These are phyloP conservation scores for Leptinotarsa haldemani DNA, from an alignment of 2,888 invertebrate genomes.

Conservation along the genomic window DNA sequence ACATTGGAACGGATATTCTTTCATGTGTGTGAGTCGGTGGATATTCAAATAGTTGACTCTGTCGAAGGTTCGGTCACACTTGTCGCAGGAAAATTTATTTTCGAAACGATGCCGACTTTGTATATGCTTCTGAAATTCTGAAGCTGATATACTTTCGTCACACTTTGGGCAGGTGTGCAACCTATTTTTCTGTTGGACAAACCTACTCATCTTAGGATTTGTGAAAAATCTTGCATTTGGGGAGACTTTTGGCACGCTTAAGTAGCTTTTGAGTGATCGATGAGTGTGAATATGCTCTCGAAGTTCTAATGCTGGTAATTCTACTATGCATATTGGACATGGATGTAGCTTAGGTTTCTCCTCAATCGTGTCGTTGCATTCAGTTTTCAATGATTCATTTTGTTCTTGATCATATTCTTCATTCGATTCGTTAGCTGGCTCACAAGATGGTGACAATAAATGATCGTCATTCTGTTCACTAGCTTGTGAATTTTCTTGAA, in stretches of 20 bases:
- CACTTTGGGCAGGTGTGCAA: conserved; percentile 56
- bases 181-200: conserved; percentile 49
- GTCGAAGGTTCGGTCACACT: conserved; percentile 56
- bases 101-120: conserved; percentile 51
- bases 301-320: conserved; percentile 53
- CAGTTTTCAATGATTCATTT: background rate
- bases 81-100: conserved; percentile 55
- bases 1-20: conserved; percentile 58
- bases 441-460: background rate
- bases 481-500: background rate
- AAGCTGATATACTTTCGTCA: conserved; percentile 47
- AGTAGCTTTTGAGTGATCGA: conserved; percentile 56
- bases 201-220: conserved; percentile 20
- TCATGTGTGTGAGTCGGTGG: conserved; percentile 56
- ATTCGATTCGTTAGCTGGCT: background rate
- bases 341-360: conserved; percentile 37
- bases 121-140: conserved; percentile 52
- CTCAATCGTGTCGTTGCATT: background rate
- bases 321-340: conserved; percentile 56
- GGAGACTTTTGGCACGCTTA: conserved; percentile 51
- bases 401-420: background rate
- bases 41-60: conserved; percentile 57
- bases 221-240: conserved; percentile 35
- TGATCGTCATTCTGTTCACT: background rate
- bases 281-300: conserved; percentile 54